A percentile compares a stretch with the other conserved stretches of the same genome.
phyloP scores from a whole-genome alignment of 2,888 invertebrate genomes.

The Limnephilus rhombicus region DNA sequence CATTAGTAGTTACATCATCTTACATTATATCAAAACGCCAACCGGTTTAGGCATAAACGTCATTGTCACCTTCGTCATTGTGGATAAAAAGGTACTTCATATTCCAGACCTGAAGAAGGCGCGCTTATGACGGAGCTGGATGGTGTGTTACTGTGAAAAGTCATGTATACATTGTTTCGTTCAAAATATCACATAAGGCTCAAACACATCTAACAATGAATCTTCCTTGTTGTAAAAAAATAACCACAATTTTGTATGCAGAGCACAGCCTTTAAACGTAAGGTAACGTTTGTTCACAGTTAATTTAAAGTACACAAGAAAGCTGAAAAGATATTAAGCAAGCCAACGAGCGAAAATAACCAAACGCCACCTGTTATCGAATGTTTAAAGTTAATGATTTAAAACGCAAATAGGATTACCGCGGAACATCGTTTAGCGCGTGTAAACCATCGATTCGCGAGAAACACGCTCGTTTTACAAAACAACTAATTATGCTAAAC shows the following conservation, averaged over 20 bases:
- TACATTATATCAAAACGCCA: not conserved
- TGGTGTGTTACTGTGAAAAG: not conserved
- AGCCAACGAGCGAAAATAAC: slow-evolving; percentile 3
- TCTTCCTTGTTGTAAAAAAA: not conserved
- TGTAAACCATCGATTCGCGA: slow-evolving; percentile 42
- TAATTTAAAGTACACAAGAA: slow-evolving; percentile 15
- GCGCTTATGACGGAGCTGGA: not conserved
- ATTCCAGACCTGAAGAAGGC: not conserved
- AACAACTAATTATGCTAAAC: slow-evolving; percentile 52
- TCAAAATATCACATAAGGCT: not conserved
- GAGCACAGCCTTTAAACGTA: not conserved
- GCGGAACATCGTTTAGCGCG: slow-evolving; percentile 51
- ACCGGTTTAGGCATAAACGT: not conserved
- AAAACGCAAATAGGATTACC: slow-evolving; percentile 37
- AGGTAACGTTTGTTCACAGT: not conserved
- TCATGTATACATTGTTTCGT: not conserved
- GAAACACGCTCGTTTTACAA: slow-evolving; percentile 30
- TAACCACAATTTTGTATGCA: not conserved
- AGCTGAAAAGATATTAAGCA: not conserved
- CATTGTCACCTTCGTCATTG: not conserved
- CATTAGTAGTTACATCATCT: not conserved
- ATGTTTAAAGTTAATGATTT: slow-evolving; percentile 9
- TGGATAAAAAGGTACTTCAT: not conserved
- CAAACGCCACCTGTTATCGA: slow-evolving; percentile 50
- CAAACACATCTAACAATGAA: not conserved